Evolutionary conservation across 2,797 vertebrate species (phyloP).

Genomic region (Syndactyla subalaris): DNA sequence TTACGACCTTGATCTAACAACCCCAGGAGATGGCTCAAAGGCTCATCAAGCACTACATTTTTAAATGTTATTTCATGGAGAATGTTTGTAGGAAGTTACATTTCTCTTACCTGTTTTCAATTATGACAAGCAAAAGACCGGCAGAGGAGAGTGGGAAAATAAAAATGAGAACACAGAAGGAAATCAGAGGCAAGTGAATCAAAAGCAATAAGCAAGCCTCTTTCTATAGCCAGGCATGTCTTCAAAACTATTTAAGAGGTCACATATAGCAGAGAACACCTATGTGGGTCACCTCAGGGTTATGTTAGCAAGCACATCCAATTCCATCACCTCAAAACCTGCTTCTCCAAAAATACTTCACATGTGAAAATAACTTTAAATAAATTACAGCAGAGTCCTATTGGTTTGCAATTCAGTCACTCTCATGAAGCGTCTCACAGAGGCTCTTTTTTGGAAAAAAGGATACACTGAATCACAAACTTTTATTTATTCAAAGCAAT

Average conservation of each 20-base stretch:
- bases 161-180: neutral
- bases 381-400: neutral
- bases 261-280: neutral
- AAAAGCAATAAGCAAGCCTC: neutral
- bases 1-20: constrained; percentile 23
- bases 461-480: neutral
- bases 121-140: neutral
- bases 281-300: neutral
- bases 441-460: neutral
- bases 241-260: neutral
- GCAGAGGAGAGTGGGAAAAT: neutral
- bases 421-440: neutral
- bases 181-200: neutral
- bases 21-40: neutral
- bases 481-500: neutral
- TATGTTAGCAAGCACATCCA: neutral
- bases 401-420: neutral
- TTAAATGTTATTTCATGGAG: neutral
- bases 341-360: neutral
- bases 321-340: neutral
- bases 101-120: neutral
- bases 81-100: neutral
- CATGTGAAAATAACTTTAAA: neutral
- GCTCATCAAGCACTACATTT: neutral
- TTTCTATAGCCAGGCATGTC: neutral